Evolutionary conservation across 2,797 vertebrate species (phyloP), one percentile per base, ranked within the genome.

Genomic region (Enteromius paludinosus): DNA sequence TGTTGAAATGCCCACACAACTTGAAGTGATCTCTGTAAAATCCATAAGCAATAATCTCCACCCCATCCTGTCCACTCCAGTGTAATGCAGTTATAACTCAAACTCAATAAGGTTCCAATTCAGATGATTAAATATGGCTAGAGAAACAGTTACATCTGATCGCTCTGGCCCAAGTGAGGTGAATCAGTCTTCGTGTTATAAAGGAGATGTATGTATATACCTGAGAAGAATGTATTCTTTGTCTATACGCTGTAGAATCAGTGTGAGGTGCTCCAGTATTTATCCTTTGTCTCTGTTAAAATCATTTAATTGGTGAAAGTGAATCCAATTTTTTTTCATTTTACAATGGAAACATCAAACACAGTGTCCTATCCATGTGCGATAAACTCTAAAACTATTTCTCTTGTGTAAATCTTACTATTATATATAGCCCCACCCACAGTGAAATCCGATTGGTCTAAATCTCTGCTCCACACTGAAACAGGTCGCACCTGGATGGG

Each of bases 1-100:
- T 81, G 77, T 87, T 78, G 28, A 88, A 82, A 68, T 81, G 12
- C 83, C 80, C 76, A 87, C 89, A 90, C 91, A 90, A 90, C 88
- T 89, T 80, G 82, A 66, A 62, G 28, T 65, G 86, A 72, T 83
- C 86, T 83, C 62, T 52, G 73, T 80, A 73, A 87, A 84, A 89
- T 79, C 85, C 69, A 77, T 73, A 54, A 87, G 88, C 88, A 89
- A 89, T 89, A 89, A 87, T 66, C 77, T 79, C n/a, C 61, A 52
- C 54, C 71, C 66, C 80, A 82, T 84, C 45, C 76, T 80, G 82
- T 71, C 84, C 79, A 82, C 71, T 33, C 43, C 49, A 70, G 43
- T 45, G 65, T 68, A 82, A 73, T 82, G 74, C 71, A 79, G 66
- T 74, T 83, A 73, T 35, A 41, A n/a, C 47, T 83, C 47, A 43